Conservation (phyloP, 2,888 invertebrate genomes). For the Drosophila suboccidentalis region DNA sequence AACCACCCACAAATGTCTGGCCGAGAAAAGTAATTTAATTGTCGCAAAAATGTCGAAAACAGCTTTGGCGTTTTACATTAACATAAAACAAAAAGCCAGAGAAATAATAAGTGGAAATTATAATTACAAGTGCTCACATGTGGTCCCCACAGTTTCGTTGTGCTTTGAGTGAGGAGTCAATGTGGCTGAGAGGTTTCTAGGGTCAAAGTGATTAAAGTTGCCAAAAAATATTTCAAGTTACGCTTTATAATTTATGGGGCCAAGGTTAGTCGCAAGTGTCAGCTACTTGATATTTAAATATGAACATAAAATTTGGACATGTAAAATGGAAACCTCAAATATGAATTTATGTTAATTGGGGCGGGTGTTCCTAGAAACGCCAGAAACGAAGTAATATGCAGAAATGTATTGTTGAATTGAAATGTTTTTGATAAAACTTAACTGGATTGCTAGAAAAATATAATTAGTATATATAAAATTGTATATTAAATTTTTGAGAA, state of each 20-base stretch:
- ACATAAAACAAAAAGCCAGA: slow-evolving; percentile 62
- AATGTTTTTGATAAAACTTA: too few species aligned
- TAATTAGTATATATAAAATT: too few species aligned
- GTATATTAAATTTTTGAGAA: too few species aligned
- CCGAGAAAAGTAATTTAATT: slow-evolving; percentile 77
- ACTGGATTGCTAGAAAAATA: not conserved
- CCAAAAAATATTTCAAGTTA: slow-evolving; percentile 48
- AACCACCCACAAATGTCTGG: slow-evolving; percentile 67
- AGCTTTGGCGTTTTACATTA: slow-evolving; percentile 74
- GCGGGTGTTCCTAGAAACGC: not conserved
- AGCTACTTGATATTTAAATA: slow-evolving; percentile 64
- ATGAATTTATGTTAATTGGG: not conserved
- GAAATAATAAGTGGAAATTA: slow-evolving; percentile 74
- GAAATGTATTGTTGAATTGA: not conserved
- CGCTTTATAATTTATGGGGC: slow-evolving; percentile 64
- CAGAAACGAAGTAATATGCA: not conserved
- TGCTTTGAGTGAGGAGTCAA: slow-evolving; percentile 1
- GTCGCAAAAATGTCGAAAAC: slow-evolving; percentile 79
- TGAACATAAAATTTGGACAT: slow-evolving; percentile 49
- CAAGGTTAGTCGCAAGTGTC: slow-evolving; percentile 69
- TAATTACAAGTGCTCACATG: slow-evolving; percentile 75
- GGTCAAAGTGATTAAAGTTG: slow-evolving; percentile 59
- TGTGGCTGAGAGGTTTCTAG: slow-evolving; percentile 28
- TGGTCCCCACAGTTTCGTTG: slow-evolving; percentile 45
- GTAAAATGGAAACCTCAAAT: slow-evolving; percentile 15